Conservation (phyloP, 2,888 invertebrate genomes). For the Dynastes grantii region DNA sequence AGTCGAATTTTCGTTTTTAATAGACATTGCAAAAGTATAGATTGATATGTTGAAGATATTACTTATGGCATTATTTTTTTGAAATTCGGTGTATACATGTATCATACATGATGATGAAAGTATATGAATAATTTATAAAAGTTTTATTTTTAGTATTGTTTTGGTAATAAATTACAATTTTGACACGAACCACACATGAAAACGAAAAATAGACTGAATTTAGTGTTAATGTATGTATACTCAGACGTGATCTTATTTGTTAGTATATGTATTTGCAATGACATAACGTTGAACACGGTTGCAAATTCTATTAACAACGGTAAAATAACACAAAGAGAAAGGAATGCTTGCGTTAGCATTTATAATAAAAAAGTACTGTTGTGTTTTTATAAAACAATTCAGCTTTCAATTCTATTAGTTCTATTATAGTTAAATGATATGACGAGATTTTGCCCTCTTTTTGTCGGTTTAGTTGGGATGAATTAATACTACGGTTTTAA, state of each 20-base stretch:
- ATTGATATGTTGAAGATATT: too few relatives aligned
- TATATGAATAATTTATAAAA: too few relatives aligned
- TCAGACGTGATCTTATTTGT: conserved; percentile 2
- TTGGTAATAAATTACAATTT: neutral
- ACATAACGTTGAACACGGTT: conserved; percentile 14
- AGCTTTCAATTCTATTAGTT: conserved; percentile 16
- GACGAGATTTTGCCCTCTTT: conserved; percentile 23
- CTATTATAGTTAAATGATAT: conserved; percentile 4
- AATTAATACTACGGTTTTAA: neutral
- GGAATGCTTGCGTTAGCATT: conserved; percentile 40
- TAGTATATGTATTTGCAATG: conserved; percentile 13
- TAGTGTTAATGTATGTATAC: neutral
- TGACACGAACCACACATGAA: neutral
- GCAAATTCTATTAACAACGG: conserved; percentile 14
- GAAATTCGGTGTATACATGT: too few relatives aligned
- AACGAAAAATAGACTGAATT: neutral
- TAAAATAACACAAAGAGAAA: conserved; percentile 39
- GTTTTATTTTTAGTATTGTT: too few relatives aligned
- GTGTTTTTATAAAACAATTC: conserved; percentile 25
- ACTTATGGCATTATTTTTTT: too few relatives aligned
- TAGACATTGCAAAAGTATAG: too few relatives aligned
- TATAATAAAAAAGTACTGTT: conserved; percentile 30
- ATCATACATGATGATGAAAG: too few relatives aligned
- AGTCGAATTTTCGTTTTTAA: too few relatives aligned
- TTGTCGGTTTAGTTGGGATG: neutral